Base-by-base conservation (phyloP, 2,797 vertebrate genomes). In the Fringilla coelebs region DNA sequence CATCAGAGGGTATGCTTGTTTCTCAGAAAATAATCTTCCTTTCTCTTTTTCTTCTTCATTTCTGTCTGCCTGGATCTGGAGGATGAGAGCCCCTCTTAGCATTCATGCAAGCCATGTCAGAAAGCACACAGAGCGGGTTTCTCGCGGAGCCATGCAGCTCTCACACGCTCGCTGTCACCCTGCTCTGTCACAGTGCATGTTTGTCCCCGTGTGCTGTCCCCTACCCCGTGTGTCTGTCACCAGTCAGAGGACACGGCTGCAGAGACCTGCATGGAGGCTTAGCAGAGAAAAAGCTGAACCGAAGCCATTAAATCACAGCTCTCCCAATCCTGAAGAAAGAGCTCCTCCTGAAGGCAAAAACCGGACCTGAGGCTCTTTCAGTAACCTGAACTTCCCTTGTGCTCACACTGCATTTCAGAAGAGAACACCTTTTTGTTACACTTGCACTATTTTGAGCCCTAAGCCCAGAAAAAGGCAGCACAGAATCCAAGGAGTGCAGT, bases 341-440 rank as follows among this genome's bases (percentile, higher is more conserved):
- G 90, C 93, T 89, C 90, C 90, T 97, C 90, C 89, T 65, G 75
- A 96, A 93, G 87, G 92, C 90, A 95, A 57, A 82, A 85, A 0
- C 1, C 6, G 57, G 22, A 90, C 88, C 57, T 41, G 78, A 38
- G 84, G 34, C 54, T 78, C 22, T 63, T 41, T 11, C 17, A 66
- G 34, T 48, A 25, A 1, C 7, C 43, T 38, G 43, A 82, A 51
- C 81, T 81, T 65, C 4, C 26, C 29, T 7, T 32, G 24, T 31
- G 43, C 31, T 79, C 2, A 7, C 51, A 2, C 14, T 58, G 67
- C 54, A 7, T 40, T 8, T 10, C 41, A 52, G 80, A 85, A 66
- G 40, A 67, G 6, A 19, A 14, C 46, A 10, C 22, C 28, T 73
- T 40, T 75, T 22, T 36, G 34, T 74, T 65, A 4, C 3, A 24